phyloP scores from a whole-genome alignment of 1,140 invertebrate genomes.

The Brevipalpus yothersi region DNA sequence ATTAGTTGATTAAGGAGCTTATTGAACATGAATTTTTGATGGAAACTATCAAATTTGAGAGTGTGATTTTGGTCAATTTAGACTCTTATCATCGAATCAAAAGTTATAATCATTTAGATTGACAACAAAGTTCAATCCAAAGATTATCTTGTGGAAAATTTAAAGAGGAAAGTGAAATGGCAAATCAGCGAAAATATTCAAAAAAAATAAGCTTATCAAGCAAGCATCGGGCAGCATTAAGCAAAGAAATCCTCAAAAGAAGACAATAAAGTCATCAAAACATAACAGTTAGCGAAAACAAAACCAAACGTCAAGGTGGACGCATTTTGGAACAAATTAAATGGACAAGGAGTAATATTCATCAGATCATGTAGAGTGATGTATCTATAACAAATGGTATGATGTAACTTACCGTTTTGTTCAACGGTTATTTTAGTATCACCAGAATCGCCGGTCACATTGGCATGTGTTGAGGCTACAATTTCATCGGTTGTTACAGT shows the following conservation, averaged over 20 bases:
- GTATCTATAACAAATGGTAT: neutral
- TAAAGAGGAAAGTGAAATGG: too few relatives aligned
- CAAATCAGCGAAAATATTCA: too few relatives aligned
- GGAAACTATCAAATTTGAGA: too few relatives aligned
- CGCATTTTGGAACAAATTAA: neutral
- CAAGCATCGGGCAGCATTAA: neutral
- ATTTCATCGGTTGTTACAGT: slow-evolving; percentile 2
- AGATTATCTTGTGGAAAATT: too few relatives aligned
- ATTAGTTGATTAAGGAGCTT: too few relatives aligned
- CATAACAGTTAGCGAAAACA: neutral
- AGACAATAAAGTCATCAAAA: neutral
- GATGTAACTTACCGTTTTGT: slow-evolving; percentile 5
- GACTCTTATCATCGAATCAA: too few relatives aligned
- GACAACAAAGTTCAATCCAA: too few relatives aligned
- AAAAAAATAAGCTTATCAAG: too few relatives aligned
- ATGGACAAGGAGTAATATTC: neutral
- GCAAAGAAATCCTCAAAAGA: neutral
- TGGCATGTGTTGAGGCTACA: neutral
- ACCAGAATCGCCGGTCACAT: neutral
- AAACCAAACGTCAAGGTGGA: neutral
- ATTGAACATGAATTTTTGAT: too few relatives aligned
- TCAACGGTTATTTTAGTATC: slow-evolving; percentile 4
- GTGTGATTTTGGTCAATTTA: too few relatives aligned
- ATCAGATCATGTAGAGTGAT: neutral
- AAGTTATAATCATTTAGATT: too few relatives aligned